Conservation (phyloP, 2,797 vertebrate genomes). For the Spinus olivaceus region DNA sequence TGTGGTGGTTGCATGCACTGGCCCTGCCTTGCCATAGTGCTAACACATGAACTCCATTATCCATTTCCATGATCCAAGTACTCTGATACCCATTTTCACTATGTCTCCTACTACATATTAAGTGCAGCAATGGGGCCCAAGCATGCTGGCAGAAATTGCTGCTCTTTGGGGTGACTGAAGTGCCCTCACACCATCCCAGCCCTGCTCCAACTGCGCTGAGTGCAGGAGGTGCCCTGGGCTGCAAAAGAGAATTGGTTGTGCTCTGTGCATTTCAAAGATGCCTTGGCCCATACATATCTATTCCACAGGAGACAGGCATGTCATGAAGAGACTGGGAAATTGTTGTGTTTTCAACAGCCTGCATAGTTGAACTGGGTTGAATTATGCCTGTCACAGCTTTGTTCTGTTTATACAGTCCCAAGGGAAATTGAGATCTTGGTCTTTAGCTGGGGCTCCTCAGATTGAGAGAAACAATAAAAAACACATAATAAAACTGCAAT, state of each 20-base stretch:
- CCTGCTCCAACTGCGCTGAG: fast-evolving
- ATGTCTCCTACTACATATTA: fast-evolving
- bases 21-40: not conserved
- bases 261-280: not conserved
- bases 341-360: not conserved
- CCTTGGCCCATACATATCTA: fast-evolving
- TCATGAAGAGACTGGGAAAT: not conserved
- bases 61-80: not conserved
- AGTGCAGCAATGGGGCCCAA: fast-evolving
- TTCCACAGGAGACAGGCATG: fast-evolving
- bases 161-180: not conserved
- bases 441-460: not conserved
- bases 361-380: not conserved
- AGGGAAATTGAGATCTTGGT: not conserved
- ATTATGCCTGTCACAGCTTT: not conserved
- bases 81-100: fast-evolving
- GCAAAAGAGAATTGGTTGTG: not conserved
- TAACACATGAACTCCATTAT: fast-evolving
- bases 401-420: not conserved
- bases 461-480: not conserved
- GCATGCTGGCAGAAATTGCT: fast-evolving
- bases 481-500: not conserved
- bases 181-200: fast-evolving
- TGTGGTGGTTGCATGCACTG: fast-evolving
- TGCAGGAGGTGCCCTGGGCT: not conserved